Evolutionary conservation across 2,888 invertebrate genomes (phyloP), one percentile per base, ranked within the genome.

Genomic region (Flabesymbios commensalis): DNA sequence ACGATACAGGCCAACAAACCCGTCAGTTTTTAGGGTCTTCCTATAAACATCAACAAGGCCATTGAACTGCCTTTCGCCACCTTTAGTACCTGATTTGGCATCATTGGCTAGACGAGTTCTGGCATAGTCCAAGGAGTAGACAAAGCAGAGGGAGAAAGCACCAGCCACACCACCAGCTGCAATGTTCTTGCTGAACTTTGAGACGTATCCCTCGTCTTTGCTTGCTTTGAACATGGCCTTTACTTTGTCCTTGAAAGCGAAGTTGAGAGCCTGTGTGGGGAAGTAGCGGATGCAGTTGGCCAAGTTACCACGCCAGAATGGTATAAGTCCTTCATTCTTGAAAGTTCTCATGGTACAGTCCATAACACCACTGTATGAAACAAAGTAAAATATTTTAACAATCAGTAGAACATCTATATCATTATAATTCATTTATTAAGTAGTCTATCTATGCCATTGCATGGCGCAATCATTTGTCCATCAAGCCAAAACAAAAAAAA

Each of bases 241-340:
- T 85, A 94, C 94, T 76, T 93, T 89, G 84, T 97, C 97, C 84
- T 84, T 83, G 73, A 85, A 83, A 48, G 84, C 84, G 68, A 85
- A 84, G 75, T 85, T 85, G 47, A 85, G 71, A 29, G 84, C 83
- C 69, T 84, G 84, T 24, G 83, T 83, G 29, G 84, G 84, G 72
- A 83, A 84, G 68, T 83, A 84, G 61, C 95, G 87, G 82, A 96
- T 90, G 61, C 95, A 94, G 83, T 96, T 96, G 71, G 94, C 95
- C 65, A 93, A 79, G 84, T 96, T 96, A 75, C 95, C 95, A 80
- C 95, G 89, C 95, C 95, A 96, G 78, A 90, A 90, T 54, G 94
- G 90, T 1, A 86, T 66, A 58, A 93, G 83, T 58, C 94, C 83
- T 70, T 83, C 82, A 53, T 61, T 73, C 57, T 59, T 70, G 64